Conservation (phyloP, 2,888 invertebrate genomes). For the Volucella inanis region DNA sequence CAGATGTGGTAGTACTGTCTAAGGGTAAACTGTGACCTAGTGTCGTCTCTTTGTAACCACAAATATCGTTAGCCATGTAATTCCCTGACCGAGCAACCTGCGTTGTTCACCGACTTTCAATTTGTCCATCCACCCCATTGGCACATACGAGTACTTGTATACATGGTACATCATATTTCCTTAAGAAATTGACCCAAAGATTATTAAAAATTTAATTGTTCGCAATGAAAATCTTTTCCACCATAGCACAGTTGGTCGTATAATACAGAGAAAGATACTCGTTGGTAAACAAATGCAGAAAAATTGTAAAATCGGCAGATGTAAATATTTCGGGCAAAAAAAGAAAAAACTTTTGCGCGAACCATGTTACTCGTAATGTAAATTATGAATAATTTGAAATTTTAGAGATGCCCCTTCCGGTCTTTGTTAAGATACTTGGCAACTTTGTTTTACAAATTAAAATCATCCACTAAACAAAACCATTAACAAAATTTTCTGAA, state of each 20-base stretch:
- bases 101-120: constrained; percentile 44
- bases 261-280: no score
- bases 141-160: no score
- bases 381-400: constrained; percentile 37
- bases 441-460: background rate
- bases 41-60: constrained; percentile 61
- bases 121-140: no score
- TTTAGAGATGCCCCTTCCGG: constrained; percentile 63
- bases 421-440: constrained; percentile 29
- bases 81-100: constrained; percentile 10
- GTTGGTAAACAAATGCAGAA: constrained; percentile 24
- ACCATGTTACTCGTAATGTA: constrained; percentile 34
- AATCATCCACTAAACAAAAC: no score
- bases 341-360: constrained; percentile 10
- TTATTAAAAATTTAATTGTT: constrained; percentile 43
- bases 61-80: constrained; percentile 30
- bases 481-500: no score
- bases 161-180: background rate
- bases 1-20: constrained; percentile 44
- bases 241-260: no score
- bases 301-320: constrained; percentile 45
- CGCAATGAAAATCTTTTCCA: background rate
- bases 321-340: constrained; percentile 55
- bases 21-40: constrained; percentile 73
- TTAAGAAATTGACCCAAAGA: constrained; percentile 39